A percentile compares a stretch with the other conserved stretches of the same genome.
Conservation (phyloP, 2,797 vertebrate species). For the Ctenochaetus hawaiiensis region DNA sequence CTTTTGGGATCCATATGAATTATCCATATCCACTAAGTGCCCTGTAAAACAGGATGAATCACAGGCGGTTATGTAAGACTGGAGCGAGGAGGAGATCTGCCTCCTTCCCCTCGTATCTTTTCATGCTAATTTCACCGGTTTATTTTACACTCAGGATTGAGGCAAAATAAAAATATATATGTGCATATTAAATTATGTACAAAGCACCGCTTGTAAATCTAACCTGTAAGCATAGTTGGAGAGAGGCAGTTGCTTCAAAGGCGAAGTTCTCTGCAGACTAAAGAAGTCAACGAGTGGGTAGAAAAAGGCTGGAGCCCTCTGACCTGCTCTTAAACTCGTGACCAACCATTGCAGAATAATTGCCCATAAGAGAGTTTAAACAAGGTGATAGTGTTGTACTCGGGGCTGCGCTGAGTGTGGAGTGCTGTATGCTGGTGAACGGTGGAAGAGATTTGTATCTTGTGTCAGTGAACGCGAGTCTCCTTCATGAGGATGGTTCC, state of each 20-base stretch:
- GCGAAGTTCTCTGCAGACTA: constrained; percentile 32
- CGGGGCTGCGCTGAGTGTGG: neutral
- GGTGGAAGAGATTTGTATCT: neutral
- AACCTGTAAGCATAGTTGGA: neutral
- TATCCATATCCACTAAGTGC: constrained; percentile 82
- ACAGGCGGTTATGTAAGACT: constrained; percentile 61
- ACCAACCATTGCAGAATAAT: constrained; percentile 10
- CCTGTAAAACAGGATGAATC: constrained; percentile 77
- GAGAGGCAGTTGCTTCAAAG: constrained; percentile 8
- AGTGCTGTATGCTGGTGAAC: neutral
- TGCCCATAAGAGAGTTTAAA: constrained; percentile 38
- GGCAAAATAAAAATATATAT: constrained; percentile 28
- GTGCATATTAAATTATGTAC: neutral
- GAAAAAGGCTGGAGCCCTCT: constrained; percentile 32
- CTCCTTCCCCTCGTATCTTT: constrained; percentile 1
- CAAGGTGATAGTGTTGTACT: neutral
- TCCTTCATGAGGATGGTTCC: neutral
- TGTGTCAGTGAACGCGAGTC: neutral
- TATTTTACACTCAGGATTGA: constrained; percentile 31
- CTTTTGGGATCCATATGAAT: constrained; percentile 75
- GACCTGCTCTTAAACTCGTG: constrained; percentile 43
- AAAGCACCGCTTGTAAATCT: constrained; percentile 1
- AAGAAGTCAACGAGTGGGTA: constrained; percentile 34
- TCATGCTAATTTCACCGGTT: constrained; percentile 36
- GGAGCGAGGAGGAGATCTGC: constrained; percentile 13